These are phyloP conservation scores for Gorsachius magnificus DNA, from an alignment of 2,797 vertebrate species.

Conservation along the genomic window DNA sequence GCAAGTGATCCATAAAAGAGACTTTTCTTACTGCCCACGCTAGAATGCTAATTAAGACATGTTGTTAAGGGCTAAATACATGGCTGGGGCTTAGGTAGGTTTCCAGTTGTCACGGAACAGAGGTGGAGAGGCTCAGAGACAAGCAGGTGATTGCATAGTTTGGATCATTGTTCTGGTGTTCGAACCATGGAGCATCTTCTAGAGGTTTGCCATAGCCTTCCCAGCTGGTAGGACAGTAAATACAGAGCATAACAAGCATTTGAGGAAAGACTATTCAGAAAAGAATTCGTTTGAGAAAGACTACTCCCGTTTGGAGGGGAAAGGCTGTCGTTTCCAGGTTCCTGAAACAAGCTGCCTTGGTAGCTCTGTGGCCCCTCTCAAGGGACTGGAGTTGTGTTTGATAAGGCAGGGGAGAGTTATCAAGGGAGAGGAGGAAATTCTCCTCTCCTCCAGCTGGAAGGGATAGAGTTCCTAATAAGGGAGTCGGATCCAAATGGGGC, in stretches of 20 bases:
- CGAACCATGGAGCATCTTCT: background rate
- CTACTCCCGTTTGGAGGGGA: background rate
- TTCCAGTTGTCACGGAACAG: background rate
- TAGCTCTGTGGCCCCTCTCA: background rate
- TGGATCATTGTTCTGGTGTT: background rate
- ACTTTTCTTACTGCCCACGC: background rate
- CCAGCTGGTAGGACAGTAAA: background rate
- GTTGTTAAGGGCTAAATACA: background rate
- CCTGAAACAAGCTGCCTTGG: background rate
- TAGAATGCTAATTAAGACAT: background rate
- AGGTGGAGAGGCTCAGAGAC: background rate
- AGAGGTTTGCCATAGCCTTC: background rate
- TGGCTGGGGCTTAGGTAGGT: background rate
- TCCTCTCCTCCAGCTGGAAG: background rate
- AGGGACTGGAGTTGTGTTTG: background rate
- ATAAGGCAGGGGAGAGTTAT: background rate
- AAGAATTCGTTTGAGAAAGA: background rate
- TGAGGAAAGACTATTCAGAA: background rate
- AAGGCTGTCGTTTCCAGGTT: background rate
- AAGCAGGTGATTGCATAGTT: background rate
- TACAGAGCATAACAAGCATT: accelerated
- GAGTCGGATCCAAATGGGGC: background rate
- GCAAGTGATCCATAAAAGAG: background rate
- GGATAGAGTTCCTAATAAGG: constrained; percentile 8
- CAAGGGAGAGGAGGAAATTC: background rate